Evolutionary conservation across 2,113 vertebrate species (phyloP).

Genomic region (Seriola rivoliana): DNA sequence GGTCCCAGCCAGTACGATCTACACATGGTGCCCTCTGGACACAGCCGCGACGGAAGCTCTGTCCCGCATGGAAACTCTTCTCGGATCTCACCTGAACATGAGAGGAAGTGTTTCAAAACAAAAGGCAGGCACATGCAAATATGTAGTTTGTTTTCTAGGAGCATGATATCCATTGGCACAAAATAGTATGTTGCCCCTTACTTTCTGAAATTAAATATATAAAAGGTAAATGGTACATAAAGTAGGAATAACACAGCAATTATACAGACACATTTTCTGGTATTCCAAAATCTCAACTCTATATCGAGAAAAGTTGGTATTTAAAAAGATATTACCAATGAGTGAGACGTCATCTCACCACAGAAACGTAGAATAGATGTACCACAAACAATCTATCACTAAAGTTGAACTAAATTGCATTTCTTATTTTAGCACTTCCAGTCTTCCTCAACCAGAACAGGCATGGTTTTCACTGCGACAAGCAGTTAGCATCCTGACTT

Average conservation of each 20-base stretch:
- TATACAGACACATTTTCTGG: not conserved
- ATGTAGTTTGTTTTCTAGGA: not conserved
- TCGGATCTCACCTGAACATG: constrained; percentile 88
- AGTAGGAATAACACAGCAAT: not conserved
- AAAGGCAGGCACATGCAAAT: not conserved
- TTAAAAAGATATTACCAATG: not conserved
- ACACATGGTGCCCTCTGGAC: constrained; percentile 91
- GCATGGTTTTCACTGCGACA: constrained; percentile 2
- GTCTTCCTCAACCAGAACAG: not conserved
- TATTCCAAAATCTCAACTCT: too few relatives aligned
- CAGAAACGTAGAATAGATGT: not conserved
- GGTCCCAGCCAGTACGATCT: constrained; percentile 92
- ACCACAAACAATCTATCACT: not conserved
- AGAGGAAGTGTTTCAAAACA: constrained; percentile 1
- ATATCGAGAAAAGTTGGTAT: too few relatives aligned
- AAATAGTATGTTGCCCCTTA: not conserved
- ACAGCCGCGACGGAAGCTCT: constrained; percentile 88
- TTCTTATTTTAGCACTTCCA: constrained; percentile 1
- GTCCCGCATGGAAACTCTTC: constrained; percentile 91
- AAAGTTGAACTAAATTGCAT: not conserved
- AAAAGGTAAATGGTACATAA: not conserved
- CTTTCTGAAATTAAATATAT: not conserved
- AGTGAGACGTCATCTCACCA: not conserved
- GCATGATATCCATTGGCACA: not conserved
- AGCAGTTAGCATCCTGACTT: not conserved